A percentile compares a stretch with the other conserved stretches of the same genome.
Evolutionary conservation across 2,113 vertebrate species (phyloP).

Genomic region (Phasianus colchicus): DNA sequence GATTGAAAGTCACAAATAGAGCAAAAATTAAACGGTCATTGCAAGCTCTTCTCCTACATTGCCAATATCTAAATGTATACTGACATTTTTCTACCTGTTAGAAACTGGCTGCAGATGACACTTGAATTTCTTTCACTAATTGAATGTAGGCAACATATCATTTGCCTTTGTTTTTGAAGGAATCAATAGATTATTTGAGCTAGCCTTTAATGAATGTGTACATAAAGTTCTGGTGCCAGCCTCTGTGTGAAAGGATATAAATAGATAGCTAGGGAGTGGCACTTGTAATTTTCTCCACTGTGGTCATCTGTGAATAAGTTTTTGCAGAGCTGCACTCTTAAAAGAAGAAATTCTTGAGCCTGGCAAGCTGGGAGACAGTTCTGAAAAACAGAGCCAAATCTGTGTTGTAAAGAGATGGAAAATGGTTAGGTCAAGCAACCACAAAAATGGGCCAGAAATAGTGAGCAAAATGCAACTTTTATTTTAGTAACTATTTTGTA

Average conservation of each 20-base stretch:
- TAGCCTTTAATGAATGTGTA: neutral
- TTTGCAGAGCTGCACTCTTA: neutral
- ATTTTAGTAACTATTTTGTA: neutral
- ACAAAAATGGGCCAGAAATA: constrained; percentile 15
- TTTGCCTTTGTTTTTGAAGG: neutral
- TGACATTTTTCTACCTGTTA: neutral
- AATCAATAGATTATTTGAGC: neutral
- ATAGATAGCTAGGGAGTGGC: neutral
- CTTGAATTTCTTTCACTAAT: neutral
- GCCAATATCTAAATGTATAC: neutral
- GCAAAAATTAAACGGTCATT: neutral
- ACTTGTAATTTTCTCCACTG: constrained; percentile 1
- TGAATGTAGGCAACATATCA: neutral
- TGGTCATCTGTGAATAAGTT: neutral
- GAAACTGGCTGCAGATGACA: neutral
- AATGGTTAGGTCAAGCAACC: constrained; percentile 2
- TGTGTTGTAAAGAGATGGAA: neutral
- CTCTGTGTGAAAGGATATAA: neutral
- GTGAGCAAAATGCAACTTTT: neutral
- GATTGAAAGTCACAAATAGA: neutral
- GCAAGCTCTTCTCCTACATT: neutral
- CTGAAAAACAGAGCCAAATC: neutral
- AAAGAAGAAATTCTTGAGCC: neutral
- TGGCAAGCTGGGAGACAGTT: neutral
- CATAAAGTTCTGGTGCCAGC: neutral